phyloP scores from a whole-genome alignment of 2,113 vertebrate genomes.

The Chaetodon trifascialis region DNA sequence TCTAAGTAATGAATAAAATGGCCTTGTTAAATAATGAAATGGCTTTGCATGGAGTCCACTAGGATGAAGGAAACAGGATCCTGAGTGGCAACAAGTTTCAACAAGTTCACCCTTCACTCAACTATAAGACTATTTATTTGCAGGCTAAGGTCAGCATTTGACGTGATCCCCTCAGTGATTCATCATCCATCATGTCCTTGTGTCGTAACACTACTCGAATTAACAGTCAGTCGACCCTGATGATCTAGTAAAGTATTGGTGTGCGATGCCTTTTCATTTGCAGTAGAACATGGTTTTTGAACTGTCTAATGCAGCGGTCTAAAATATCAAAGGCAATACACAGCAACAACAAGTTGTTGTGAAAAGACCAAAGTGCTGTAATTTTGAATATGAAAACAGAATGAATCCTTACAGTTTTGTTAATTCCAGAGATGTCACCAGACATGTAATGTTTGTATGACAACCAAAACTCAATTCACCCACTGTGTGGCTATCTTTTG shows the following conservation, averaged over 20 bases:
- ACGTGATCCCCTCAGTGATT: neutral
- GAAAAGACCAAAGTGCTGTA: neutral
- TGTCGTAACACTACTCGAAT: neutral
- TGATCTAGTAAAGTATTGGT: neutral
- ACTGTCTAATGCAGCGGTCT: neutral
- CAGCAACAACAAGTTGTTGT: neutral
- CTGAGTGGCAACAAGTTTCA: neutral
- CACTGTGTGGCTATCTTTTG: neutral
- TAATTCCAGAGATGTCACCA: neutral
- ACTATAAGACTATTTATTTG: neutral
- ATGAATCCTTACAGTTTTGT: neutral
- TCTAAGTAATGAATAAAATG: neutral
- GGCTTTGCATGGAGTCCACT: neutral
- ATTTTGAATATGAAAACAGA: neutral
- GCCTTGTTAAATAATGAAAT: constrained; percentile 1
- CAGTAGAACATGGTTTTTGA: neutral
- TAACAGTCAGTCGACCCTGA: neutral
- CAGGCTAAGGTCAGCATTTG: neutral
- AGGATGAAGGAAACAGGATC: neutral
- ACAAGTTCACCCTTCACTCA: neutral
- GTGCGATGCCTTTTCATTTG: neutral
- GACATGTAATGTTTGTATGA: neutral
- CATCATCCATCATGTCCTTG: neutral
- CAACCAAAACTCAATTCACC: neutral
- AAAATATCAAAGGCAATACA: neutral